These are phyloP conservation scores for Papilio gigon DNA, from an alignment of 2,888 invertebrate species.

Conservation along the genomic window DNA sequence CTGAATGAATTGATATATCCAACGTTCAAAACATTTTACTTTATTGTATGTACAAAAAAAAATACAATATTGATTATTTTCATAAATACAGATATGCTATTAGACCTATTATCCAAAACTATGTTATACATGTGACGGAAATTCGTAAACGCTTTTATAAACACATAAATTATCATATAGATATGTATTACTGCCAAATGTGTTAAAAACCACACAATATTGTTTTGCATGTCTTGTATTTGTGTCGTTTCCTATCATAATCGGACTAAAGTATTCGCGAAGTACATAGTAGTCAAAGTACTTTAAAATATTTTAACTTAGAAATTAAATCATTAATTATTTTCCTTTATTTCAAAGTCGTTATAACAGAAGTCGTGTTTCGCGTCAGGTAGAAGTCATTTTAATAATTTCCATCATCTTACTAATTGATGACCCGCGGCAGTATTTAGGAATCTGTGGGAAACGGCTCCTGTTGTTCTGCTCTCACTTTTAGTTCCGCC, in stretches of 20 bases:
- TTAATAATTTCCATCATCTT: conserved; percentile 29
- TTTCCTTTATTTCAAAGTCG: background rate
- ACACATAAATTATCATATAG: too few species aligned
- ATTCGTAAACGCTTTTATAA: too few species aligned
- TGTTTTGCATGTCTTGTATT: too few species aligned
- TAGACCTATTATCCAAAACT: too few species aligned
- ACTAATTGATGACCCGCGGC: conserved; percentile 28
- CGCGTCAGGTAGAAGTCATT: conserved; percentile 14
- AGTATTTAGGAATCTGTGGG: conserved; percentile 52
- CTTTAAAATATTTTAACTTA: background rate
- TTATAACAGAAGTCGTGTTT: background rate
- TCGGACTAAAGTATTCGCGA: background rate
- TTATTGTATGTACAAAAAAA: background rate
- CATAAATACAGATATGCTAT: too few species aligned
- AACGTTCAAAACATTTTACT: conserved; percentile 25
- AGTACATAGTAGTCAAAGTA: background rate
- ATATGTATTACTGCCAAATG: too few species aligned
- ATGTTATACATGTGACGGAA: too few species aligned
- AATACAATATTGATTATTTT: background rate
- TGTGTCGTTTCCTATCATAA: too few species aligned
- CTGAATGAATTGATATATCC: conserved; percentile 11
- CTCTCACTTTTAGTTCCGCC: conserved; percentile 62
- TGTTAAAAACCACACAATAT: too few species aligned
- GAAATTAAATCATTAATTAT: background rate
- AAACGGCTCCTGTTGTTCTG: conserved; percentile 48